Percentiles rank a stretch among this genome's conserved stretches.
These are phyloP conservation scores for Aphelocoma californica DNA, from an alignment of 2,797 vertebrate species.

Conservation along the genomic window DNA sequence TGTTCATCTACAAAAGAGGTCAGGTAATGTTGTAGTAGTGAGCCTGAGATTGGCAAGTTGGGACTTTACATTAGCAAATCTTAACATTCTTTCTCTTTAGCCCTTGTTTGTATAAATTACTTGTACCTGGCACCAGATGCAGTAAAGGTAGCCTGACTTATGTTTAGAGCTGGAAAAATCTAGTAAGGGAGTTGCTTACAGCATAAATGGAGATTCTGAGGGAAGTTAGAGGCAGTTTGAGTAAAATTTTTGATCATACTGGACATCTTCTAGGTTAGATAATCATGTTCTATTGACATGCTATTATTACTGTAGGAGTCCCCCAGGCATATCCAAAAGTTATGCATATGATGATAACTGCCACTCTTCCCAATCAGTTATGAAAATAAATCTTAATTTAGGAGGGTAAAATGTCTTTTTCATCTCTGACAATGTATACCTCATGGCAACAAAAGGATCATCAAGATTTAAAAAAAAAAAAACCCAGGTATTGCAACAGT, in stretches of 20 bases:
- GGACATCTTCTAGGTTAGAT: not conserved
- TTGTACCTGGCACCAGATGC: not conserved
- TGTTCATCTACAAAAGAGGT: not conserved
- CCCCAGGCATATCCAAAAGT: not conserved
- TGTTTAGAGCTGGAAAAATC: not conserved
- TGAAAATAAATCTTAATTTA: not conserved
- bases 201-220: not conserved
- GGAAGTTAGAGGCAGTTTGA: not conserved
- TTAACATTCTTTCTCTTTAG: not conserved
- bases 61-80: not conserved
- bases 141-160: not conserved
- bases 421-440: not conserved
- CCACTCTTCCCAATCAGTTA: not conserved
- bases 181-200: not conserved
- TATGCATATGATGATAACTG: not conserved
- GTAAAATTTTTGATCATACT: not conserved
- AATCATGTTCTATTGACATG: not conserved
- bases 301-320: not conserved
- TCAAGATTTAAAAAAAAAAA: not conserved
- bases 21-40: not conserved
- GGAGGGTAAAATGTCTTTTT: not conserved
- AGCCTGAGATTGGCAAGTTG: not conserved
- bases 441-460: not conserved
- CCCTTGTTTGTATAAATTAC: not conserved
- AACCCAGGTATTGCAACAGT: not conserved